phyloP scores from a whole-genome alignment of 2,113 vertebrate species.

The Festucalex cinctus region DNA sequence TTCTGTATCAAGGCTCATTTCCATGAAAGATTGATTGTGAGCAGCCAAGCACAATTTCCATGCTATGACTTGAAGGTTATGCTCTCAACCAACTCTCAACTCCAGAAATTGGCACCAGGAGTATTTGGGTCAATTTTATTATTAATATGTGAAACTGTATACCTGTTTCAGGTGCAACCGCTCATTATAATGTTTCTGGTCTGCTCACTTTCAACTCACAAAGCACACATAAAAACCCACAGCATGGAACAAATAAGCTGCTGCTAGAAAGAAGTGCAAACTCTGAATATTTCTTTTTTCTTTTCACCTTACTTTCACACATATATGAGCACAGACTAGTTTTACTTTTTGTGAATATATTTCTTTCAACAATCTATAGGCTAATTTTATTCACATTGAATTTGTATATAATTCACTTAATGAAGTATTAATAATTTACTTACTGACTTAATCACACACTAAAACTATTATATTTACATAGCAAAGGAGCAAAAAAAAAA shows the following conservation, averaged over 20 bases:
- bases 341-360: background rate
- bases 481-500: no score
- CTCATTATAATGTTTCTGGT: conserved; percentile 55
- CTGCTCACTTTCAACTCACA: conserved; percentile 33
- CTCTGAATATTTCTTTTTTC: conserved; percentile 11
- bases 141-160: conserved; percentile 43
- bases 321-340: background rate
- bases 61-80: conserved; percentile 23
- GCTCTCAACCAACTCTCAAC: conserved; percentile 8
- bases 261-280: conserved; percentile 11
- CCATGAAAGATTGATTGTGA: conserved; percentile 25
- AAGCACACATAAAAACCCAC: conserved; percentile 37
- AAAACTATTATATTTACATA: no score
- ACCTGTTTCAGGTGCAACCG: conserved; percentile 44
- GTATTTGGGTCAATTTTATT: conserved; percentile 53
- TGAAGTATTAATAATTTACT: no score
- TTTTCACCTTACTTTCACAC: background rate
- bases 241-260: conserved; percentile 29
- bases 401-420: background rate
- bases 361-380: background rate
- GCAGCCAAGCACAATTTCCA: conserved; percentile 18
- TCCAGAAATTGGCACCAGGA: conserved; percentile 26
- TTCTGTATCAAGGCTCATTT: conserved; percentile 31
- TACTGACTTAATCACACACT: no score
- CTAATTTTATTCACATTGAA: background rate